Evolutionary conservation across 2,888 invertebrate species (phyloP).

Genomic region (Monopis laevigella): DNA sequence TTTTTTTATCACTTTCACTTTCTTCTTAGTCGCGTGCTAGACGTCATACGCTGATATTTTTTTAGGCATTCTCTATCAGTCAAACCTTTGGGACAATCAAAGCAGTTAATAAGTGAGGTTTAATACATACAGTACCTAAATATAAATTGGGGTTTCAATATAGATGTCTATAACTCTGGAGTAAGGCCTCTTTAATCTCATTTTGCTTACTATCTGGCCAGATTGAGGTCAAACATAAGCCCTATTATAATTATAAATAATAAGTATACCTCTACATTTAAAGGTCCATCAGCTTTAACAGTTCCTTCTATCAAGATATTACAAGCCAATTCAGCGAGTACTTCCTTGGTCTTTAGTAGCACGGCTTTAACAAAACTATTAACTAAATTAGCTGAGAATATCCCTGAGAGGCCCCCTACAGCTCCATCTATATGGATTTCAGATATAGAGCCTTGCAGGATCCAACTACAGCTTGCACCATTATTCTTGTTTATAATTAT

Average conservation of each 20-base stretch:
- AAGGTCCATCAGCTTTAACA: constrained; percentile 81
- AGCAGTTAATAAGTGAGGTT: too few relatives aligned
- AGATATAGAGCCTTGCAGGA: constrained; percentile 75
- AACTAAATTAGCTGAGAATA: constrained; percentile 77
- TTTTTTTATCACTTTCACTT: too few relatives aligned
- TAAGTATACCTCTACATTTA: constrained; percentile 85
- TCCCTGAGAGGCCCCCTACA: constrained; percentile 75
- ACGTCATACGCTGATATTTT: too few relatives aligned
- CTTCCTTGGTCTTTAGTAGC: constrained; percentile 60
- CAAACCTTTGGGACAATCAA: too few relatives aligned
- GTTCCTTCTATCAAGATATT: constrained; percentile 80
- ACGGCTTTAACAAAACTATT: constrained; percentile 72
- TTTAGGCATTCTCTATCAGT: too few relatives aligned
- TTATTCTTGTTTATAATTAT: constrained; percentile 36
- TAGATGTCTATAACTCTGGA: too few relatives aligned
- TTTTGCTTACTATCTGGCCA: too few relatives aligned
- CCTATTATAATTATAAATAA: background rate
- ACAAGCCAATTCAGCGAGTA: constrained; percentile 77
- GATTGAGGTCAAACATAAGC: background rate
- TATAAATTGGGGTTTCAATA: too few relatives aligned
- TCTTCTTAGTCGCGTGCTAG: too few relatives aligned
- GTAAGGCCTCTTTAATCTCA: too few relatives aligned
- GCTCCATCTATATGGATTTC: constrained; percentile 78
- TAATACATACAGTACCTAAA: too few relatives aligned
- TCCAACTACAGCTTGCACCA: constrained; percentile 70